phyloP scores from a whole-genome alignment of 1,140 invertebrate genomes.

The Drosophila kikkawai region DNA sequence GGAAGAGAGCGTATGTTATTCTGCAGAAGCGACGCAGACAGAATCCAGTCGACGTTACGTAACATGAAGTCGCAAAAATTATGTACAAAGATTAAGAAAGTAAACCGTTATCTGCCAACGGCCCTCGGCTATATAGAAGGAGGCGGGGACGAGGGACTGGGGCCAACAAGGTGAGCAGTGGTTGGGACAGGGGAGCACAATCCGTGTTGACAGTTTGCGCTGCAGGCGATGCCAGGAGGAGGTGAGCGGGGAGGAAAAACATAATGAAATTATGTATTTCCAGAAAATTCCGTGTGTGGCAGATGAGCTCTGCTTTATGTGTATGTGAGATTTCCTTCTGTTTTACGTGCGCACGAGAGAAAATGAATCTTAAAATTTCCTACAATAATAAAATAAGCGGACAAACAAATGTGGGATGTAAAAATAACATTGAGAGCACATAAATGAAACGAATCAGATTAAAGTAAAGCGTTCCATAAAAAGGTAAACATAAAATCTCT shows the following conservation, averaged over 20 bases:
- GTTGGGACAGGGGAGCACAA: conserved; percentile 4
- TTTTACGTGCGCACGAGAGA: conserved; percentile 38
- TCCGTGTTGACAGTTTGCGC: conserved; percentile 70
- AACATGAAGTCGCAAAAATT: conserved; percentile 74
- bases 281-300: conserved; percentile 50
- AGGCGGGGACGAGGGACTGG: not conserved
- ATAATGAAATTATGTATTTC: conserved; percentile 74
- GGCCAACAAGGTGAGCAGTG: not conserved
- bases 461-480: conserved; percentile 35
- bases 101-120: conserved; percentile 72
- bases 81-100: conserved; percentile 81
- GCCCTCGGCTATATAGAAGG: conserved; percentile 32
- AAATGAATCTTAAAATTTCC: conserved; percentile 48
- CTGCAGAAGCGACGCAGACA: conserved; percentile 11
- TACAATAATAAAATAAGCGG: conserved; percentile 52
- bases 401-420: conserved; percentile 42
- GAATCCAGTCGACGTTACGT: conserved; percentile 38
- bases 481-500: conserved; percentile 12
- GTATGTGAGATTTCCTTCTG: conserved; percentile 49
- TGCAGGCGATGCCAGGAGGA: conserved; percentile 35
- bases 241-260: conserved; percentile 3
- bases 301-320: conserved; percentile 63
- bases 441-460: conserved; percentile 37
- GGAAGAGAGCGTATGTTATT: conserved; percentile 24
- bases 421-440: conserved; percentile 26